Evolutionary conservation across 2,888 invertebrate species (phyloP).

Genomic region (Helleia helle): DNA sequence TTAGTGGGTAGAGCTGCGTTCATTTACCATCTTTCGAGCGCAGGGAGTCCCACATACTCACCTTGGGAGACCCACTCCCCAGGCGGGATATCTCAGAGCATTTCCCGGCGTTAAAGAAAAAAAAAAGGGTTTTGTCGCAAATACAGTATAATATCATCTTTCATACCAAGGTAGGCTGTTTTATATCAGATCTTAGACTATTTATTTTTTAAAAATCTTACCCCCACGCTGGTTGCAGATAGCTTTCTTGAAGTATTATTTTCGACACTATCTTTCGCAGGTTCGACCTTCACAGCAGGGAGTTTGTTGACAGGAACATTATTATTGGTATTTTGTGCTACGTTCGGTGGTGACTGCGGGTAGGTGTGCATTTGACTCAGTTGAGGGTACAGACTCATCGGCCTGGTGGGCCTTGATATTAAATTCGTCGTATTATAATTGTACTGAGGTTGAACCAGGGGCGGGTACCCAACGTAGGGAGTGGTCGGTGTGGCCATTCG

Average conservation of each 20-base stretch:
- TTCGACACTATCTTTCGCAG: constrained; percentile 37
- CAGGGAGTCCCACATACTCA: too few relatives aligned
- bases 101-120: too few relatives aligned
- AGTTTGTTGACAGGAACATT: constrained; percentile 28
- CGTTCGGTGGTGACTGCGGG: constrained; percentile 28
- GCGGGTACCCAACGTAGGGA: constrained; percentile 41
- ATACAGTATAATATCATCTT: too few relatives aligned
- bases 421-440: constrained; percentile 59
- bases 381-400: constrained; percentile 44
- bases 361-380: constrained; percentile 44
- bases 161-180: too few relatives aligned
- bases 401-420: constrained; percentile 50
- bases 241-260: constrained; percentile 40
- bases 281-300: constrained; percentile 34
- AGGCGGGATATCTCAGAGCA: too few relatives aligned
- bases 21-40: too few relatives aligned
- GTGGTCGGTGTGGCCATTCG: constrained; percentile 50
- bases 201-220: too few relatives aligned
- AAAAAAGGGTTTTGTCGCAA: too few relatives aligned
- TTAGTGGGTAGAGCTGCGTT: too few relatives aligned
- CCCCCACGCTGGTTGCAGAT: constrained; percentile 47
- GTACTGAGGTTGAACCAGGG: constrained; percentile 29
- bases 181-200: too few relatives aligned
- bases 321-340: constrained; percentile 23
- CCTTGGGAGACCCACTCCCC: too few relatives aligned